These are phyloP conservation scores for Chiloscyllium punctatum DNA, from an alignment of 2,797 vertebrate species.

Conservation along the genomic window DNA sequence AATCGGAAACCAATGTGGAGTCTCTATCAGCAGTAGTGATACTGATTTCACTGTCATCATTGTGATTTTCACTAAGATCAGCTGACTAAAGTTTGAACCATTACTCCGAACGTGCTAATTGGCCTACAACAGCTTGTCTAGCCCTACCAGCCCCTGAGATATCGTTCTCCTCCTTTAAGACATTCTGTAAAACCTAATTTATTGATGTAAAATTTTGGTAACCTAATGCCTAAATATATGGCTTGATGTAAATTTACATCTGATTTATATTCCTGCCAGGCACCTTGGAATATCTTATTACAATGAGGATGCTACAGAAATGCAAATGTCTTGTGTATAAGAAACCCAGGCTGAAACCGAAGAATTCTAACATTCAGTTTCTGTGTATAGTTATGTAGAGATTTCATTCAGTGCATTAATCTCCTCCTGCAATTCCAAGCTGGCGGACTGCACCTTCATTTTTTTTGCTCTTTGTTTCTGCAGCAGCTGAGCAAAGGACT, in stretches of 20 bases:
- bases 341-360: background rate
- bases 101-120: background rate
- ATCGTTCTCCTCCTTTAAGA: background rate
- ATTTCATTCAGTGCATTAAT: background rate
- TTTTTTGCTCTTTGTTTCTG: background rate
- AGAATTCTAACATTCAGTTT: background rate
- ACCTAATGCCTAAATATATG: background rate
- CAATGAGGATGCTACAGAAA: background rate
- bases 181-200: background rate
- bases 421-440: background rate
- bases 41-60: background rate
- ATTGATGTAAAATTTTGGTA: too few relatives aligned
- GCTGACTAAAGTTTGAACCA: background rate
- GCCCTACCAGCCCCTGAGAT: background rate
- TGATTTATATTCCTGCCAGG: background rate
- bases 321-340: background rate
- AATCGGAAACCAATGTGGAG: background rate
- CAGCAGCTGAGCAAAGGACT: background rate
- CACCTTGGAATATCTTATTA: background rate
- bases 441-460: background rate
- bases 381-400: background rate
- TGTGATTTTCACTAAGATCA: background rate
- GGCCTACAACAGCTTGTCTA: background rate
- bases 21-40: background rate
- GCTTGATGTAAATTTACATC: background rate